phyloP scores from a whole-genome alignment of 2,113 vertebrate species.

The Mobula birostris region DNA sequence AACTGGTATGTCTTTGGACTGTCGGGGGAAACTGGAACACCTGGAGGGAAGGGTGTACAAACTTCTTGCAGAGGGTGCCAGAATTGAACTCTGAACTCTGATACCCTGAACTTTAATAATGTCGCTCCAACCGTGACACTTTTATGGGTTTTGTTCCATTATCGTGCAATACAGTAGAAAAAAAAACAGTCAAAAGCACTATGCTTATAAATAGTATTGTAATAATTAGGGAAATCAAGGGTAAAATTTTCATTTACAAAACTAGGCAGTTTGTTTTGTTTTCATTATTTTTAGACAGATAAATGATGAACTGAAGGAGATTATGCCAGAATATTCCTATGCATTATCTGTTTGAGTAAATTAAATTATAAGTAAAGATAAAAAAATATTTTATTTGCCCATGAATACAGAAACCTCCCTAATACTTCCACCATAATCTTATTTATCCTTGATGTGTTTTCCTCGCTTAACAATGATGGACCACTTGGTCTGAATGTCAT shows the following conservation, averaged over 20 bases:
- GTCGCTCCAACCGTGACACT: no score
- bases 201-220: not conserved
- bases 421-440: no score
- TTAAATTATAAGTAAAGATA: not conserved
- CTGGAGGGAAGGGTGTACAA: no score
- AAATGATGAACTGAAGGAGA: not conserved
- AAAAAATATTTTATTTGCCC: not conserved
- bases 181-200: not conserved
- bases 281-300: not conserved
- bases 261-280: not conserved
- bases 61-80: no score
- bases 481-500: not conserved
- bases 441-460: no score
- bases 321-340: not conserved
- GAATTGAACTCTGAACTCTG: no score
- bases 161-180: not conserved
- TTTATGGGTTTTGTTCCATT: not conserved
- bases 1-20: no score
- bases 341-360: not conserved
- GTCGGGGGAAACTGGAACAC: no score
- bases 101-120: no score
- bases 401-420: not conserved
- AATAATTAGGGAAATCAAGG: not conserved
- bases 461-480: not conserved
- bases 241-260: not conserved